Percentiles rank a stretch among this genome's conserved stretches.
phyloP scores from a whole-genome alignment of 2,797 vertebrate genomes.

The Channa striata region DNA sequence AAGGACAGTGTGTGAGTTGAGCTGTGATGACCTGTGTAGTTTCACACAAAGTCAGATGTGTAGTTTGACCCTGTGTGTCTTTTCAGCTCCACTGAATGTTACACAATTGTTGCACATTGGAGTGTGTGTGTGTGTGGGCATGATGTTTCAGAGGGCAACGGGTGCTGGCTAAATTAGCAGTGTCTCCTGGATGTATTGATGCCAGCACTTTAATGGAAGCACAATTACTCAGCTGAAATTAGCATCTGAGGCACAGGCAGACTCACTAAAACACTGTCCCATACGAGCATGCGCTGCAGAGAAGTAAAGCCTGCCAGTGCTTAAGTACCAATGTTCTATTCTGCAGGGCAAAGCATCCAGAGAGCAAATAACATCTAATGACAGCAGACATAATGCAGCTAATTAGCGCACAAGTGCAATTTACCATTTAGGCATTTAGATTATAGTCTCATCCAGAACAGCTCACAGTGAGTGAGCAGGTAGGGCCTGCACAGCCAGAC shows the following conservation, averaged over 20 bases:
- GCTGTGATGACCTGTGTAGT: slow-evolving; percentile 8
- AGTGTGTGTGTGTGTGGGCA: background rate
- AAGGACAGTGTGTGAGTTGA: background rate
- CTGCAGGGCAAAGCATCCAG: slow-evolving; percentile 47
- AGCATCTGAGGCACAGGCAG: slow-evolving; percentile 52
- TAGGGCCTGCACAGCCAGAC: background rate
- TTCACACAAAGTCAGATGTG: slow-evolving; percentile 2
- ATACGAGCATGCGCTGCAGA: background rate
- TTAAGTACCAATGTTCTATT: slow-evolving; percentile 54
- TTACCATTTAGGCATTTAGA: slow-evolving; percentile 41
- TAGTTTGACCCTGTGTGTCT: background rate
- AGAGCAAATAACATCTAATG: slow-evolving; percentile 59
- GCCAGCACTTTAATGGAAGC: slow-evolving; percentile 63
- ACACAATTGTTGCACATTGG: too few relatives aligned
- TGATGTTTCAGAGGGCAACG: slow-evolving; percentile 29
- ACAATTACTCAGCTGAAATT: slow-evolving; percentile 66
- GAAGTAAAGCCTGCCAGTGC: too few relatives aligned
- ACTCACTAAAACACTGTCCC: slow-evolving; percentile 32
- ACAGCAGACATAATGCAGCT: slow-evolving; percentile 58
- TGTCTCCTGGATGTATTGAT: slow-evolving; percentile 58
- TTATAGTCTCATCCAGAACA: slow-evolving; percentile 24
- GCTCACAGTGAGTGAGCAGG: slow-evolving; percentile 15
- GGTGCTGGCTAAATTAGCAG: slow-evolving; percentile 45
- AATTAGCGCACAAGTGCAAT: slow-evolving; percentile 49
- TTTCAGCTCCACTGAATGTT: slow-evolving; percentile 30